Evolutionary conservation across 2,797 vertebrate species (phyloP), one percentile per base, ranked within the genome.

Genomic region (Agapornis canus): DNA sequence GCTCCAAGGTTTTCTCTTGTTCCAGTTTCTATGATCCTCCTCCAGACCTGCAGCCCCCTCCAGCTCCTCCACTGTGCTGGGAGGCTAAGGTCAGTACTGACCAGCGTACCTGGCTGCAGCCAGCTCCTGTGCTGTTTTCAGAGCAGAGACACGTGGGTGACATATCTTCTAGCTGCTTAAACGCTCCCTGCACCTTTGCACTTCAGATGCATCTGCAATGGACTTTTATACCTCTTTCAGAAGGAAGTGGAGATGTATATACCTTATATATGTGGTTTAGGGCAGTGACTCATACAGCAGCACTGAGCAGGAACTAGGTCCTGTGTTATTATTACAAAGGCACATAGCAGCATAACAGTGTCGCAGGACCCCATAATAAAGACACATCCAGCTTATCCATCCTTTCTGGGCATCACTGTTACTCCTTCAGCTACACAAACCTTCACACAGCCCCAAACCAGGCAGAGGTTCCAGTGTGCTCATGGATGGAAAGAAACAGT

Each of bases 401-500:
- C 3, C 0, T 5, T 68, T 27, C 63, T 32, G n/a, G 23, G 13
- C 2, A 4, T 12, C 40, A 66, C 11, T 0, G 0, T 12, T 31
- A 15, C 56, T 61, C 13, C n/a, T 56, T 25, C 18, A 17, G 16
- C 49, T 51, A 17, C 35, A 26, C 40, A 85, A 37, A 35, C 37
- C 18, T 31, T n/a, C 3, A 1, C n/a, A 15, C 21, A 77, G 71
- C 14, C 37, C 43, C 37, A 19, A 26, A 35, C 9, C 0, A 2
- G 27, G 52, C 23, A 17, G 3, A 32, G 19, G 45, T 20, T 37
- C 9, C 48, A 35, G 17, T 0, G 1, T 13, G 23, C 21, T 69
- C 3, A 0, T 3, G 19, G 12, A 2, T 3, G 17, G 2, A 52
- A 27, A 16, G 0, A 7, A 3, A 37, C 21, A 65, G 18, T 0